A percentile compares a stretch with the other conserved stretches of the same genome.
Evolutionary conservation across 2,888 invertebrate genomes (phyloP).

Genomic region (Pterobdella sp.): DNA sequence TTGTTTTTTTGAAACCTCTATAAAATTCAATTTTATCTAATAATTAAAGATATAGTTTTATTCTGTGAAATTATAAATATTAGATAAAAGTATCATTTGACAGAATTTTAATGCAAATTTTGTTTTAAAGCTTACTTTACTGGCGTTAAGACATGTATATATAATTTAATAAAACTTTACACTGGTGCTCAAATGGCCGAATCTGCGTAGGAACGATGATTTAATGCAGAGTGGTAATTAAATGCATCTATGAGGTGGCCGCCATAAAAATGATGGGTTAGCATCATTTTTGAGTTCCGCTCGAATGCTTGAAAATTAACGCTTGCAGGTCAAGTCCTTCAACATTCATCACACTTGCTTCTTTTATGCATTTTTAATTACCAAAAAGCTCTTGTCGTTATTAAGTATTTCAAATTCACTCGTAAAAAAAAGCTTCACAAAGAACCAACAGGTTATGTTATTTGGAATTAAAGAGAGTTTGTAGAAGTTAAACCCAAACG

Average conservation of each 20-base stretch:
- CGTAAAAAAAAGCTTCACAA: too few species aligned
- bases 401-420: too few species aligned
- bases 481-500: too few species aligned
- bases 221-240: background rate
- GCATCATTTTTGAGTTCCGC: constrained; percentile 12
- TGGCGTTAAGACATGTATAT: background rate
- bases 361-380: too few species aligned
- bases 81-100: background rate
- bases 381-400: too few species aligned
- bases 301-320: constrained; percentile 2
- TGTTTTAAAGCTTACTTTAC: background rate
- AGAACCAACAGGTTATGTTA: too few species aligned
- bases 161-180: constrained; percentile 15
- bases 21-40: background rate
- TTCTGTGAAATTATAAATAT: background rate
- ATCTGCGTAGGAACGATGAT: background rate
- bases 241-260: background rate
- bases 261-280: constrained; percentile 8
- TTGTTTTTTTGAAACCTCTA: background rate
- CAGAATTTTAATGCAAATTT: background rate
- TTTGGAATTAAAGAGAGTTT: too few species aligned
- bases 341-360: background rate
- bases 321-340: background rate
- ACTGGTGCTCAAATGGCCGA: background rate
- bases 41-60: background rate